Conservation (phyloP, 1,140 invertebrate genomes). For the Drosophila funebris region DNA sequence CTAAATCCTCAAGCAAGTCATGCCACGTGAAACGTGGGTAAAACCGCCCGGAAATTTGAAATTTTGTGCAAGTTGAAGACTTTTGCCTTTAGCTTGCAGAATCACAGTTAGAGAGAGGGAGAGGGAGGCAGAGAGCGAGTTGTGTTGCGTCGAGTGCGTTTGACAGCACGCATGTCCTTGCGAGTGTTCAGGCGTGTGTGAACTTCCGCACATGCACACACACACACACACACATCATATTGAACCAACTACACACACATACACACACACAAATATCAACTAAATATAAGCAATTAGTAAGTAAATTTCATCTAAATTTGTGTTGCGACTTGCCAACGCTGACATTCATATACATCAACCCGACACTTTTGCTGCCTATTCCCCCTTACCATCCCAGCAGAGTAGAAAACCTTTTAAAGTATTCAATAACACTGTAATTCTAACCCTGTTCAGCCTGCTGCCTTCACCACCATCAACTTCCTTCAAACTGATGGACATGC, state of each 20-base stretch:
- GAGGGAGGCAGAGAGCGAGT: neutral
- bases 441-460: constrained; percentile 45
- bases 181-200: constrained; percentile 79
- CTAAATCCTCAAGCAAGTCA: constrained; percentile 46
- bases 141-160: constrained; percentile 48
- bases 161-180: constrained; percentile 63
- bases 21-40: constrained; percentile 17
- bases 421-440: constrained; percentile 78
- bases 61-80: constrained; percentile 59
- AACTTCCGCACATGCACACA: constrained; percentile 77
- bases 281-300: constrained; percentile 64
- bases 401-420: constrained; percentile 76
- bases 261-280: constrained; percentile 34
- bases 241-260: too few species aligned
- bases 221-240: constrained; percentile 57
- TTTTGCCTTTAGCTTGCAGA: neutral
- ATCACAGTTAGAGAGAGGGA: neutral
- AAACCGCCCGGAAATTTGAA: constrained; percentile 73
- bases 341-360: constrained; percentile 49
- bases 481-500: constrained; percentile 57
- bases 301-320: constrained; percentile 61
- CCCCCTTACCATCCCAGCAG: neutral
- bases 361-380: constrained; percentile 25
- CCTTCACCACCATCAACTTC: neutral
- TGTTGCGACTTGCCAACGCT: neutral